Conservation (phyloP, 2,888 invertebrate species). For the Nezara viridula region DNA sequence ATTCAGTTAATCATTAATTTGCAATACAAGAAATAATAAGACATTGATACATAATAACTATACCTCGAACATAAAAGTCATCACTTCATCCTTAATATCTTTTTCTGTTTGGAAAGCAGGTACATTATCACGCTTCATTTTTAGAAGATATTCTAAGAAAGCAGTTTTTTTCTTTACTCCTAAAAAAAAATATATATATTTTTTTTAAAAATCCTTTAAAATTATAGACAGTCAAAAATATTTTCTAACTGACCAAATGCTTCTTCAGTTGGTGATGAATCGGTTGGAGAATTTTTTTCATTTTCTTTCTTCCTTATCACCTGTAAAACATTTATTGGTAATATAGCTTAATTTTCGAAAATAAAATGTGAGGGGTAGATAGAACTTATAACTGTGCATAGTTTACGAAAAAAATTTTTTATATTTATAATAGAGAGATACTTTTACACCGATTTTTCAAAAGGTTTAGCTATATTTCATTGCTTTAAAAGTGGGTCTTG, state of each 20-base stretch:
- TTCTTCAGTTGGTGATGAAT: not conserved
- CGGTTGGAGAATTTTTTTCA: not conserved
- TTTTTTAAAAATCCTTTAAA: not conserved
- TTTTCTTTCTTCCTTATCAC: slow-evolving; percentile 46
- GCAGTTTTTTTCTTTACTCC: slow-evolving; percentile 72
- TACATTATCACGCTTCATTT: slow-evolving; percentile 69
- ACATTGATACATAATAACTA: slow-evolving; percentile 63
- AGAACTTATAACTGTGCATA: no score
- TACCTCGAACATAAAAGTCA: slow-evolving; percentile 81
- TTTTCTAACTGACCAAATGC: not conserved
- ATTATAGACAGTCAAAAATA: not conserved
- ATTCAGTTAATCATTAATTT: slow-evolving; percentile 63
- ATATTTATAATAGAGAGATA: no score
- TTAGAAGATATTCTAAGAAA: slow-evolving; percentile 78
- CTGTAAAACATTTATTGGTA: not conserved
- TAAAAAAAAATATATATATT: not conserved
- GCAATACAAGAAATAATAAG: not conserved
- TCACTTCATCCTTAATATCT: slow-evolving; percentile 78
- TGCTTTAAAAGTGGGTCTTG: no score
- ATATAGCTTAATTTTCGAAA: not conserved
- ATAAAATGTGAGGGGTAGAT: not conserved
- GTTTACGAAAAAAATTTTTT: no score
- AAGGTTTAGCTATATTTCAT: no score
- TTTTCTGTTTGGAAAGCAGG: slow-evolving; percentile 72
- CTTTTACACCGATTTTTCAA: no score